Percentiles rank a stretch among this genome's conserved stretches.
phyloP scores from a whole-genome alignment of 2,113 vertebrate genomes.

The Grallaria varia region DNA sequence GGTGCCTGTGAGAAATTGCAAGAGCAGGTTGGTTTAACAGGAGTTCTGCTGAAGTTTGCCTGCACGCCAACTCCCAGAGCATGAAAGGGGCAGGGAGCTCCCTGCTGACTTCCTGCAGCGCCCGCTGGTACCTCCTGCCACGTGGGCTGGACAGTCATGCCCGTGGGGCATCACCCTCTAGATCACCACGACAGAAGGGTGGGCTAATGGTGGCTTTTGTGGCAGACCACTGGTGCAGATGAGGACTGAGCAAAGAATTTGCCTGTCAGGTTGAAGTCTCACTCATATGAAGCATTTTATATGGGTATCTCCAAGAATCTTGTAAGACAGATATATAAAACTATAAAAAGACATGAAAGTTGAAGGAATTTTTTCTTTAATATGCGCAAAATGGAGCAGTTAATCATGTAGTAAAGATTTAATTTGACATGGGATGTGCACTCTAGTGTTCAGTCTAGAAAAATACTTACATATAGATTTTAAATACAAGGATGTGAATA shows the following conservation, averaged over 20 bases:
- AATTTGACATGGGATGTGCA: neutral
- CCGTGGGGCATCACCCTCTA: neutral
- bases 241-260: neutral
- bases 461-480: neutral
- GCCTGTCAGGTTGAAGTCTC: neutral
- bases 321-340: neutral
- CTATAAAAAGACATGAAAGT: neutral
- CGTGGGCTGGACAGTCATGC: neutral
- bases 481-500: neutral
- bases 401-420: neutral
- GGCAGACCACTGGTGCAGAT: neutral
- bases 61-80: neutral
- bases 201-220: neutral
- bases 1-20: neutral
- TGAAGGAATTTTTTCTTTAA: neutral
- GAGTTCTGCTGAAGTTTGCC: neutral
- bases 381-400: neutral
- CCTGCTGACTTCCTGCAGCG: neutral
- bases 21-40: neutral
- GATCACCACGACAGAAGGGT: neutral
- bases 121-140: neutral
- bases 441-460: neutral
- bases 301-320: neutral
- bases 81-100: neutral
- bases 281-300: neutral